A percentile compares a stretch with the other conserved stretches of the same genome.
Conservation (phyloP, 1,140 invertebrate genomes). For the Pantala flavescens region DNA sequence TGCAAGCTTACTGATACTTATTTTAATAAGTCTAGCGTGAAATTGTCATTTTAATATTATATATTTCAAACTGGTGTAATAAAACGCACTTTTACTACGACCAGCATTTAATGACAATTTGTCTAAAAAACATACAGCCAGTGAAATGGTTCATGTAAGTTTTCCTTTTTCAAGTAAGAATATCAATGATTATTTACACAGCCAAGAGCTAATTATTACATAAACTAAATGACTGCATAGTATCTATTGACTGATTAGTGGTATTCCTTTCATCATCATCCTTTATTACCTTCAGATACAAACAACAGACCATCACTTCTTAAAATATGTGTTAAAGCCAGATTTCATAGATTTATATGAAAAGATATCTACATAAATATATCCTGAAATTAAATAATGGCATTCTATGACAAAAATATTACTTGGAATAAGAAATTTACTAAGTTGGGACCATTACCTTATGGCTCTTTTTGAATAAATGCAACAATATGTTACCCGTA, state of each 20-base stretch:
- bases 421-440: neutral
- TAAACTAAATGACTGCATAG: neutral
- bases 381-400: no score
- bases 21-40: no score
- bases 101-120: neutral
- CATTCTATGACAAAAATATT: constrained; percentile 5
- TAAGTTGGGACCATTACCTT: neutral
- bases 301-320: no score
- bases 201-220: neutral
- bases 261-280: no score
- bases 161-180: neutral
- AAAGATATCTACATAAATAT: no score
- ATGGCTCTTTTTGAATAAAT: neutral
- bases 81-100: neutral
- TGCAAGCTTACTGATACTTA: no score
- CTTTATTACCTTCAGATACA: no score
- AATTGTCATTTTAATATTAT: no score
- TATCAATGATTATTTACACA: neutral
- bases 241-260: neutral
- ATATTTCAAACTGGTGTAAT: no score
- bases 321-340: no score
- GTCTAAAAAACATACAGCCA: neutral
- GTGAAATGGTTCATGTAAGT: neutral
- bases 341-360: no score
- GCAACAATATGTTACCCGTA: neutral